Evolutionary conservation across 2,888 invertebrate genomes (phyloP), one percentile per base, ranked within the genome.

Genomic region (Melanostoma scalare): DNA sequence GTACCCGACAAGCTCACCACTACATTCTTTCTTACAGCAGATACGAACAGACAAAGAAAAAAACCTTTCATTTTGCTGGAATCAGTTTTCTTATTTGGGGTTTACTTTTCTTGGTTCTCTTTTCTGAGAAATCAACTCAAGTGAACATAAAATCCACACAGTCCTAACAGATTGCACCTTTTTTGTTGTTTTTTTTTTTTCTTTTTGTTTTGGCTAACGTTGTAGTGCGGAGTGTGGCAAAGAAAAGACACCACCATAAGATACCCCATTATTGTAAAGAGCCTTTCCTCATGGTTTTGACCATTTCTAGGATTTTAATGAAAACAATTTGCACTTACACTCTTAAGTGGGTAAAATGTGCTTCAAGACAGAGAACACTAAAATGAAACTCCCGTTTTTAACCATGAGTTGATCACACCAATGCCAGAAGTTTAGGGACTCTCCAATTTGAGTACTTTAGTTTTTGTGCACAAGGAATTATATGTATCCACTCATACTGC

Each of bases 241-340:
- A 30, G 9, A 63, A 63, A 63, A 63, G 48, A 48, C 61, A 63
- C 38, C 9, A 67, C 35, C 40, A 58, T 58, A 71, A 63, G 36
- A 71, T 36, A 33, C 3, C 69, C 48, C 44, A 20, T 58, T 48
- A 38, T 8, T 38, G n/a, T 50, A 53, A 10, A 8, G 8, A 58
- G 42, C 50, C 50, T 40, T 42, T 58, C 30, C 42, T 42, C 50
- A 50, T 63, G 48, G 63, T 63, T 69, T 69, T 75, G 58, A 65
- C 65, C 71, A 65, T 73, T 81, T 77, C 46, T 44, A 63, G 44
- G 63, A 65, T 65, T 84, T 78, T 84, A 78, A 84, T 74, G 78
- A 78, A 84, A 78, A 78, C 82, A 84, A 84, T 84, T 78, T 84
- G 74, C 82, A 84, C 77, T 78, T 78, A 78, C 74, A 78, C 68